phyloP scores from a whole-genome alignment of 2,113 vertebrate genomes.

The Equus quagga region DNA sequence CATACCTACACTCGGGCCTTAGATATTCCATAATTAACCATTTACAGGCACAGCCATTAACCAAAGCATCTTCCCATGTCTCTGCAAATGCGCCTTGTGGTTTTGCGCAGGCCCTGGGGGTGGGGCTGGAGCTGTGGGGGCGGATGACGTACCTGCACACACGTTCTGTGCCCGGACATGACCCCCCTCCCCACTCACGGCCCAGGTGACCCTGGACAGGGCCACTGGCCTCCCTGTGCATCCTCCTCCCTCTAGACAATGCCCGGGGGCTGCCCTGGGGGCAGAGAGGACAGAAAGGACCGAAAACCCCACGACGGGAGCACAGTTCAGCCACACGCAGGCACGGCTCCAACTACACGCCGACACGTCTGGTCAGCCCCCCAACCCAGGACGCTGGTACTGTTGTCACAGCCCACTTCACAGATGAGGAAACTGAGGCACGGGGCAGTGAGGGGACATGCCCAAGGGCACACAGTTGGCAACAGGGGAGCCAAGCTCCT shows the following conservation, averaged over 20 bases:
- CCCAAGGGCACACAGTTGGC: not conserved
- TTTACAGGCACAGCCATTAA: not conserved
- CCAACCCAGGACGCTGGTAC: not conserved
- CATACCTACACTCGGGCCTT: rapidly evolving
- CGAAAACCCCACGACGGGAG: not conserved
- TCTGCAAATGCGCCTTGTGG: not conserved
- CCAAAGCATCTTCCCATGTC: not conserved
- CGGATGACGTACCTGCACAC: not conserved
- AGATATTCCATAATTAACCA: not conserved
- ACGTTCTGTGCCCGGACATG: rapidly evolving
- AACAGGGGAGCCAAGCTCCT: not conserved
- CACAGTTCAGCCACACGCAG: rapidly evolving
- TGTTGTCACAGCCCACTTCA: not conserved
- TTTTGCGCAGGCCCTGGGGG: not conserved
- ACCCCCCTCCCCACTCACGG: rapidly evolving
- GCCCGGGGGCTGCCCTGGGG: not conserved
- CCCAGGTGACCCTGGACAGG: not conserved
- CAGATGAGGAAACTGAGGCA: not conserved
- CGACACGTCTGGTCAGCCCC: not conserved
- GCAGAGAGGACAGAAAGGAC: not conserved
- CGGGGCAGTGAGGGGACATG: not conserved
- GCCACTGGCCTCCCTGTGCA: not conserved
- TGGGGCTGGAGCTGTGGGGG: not conserved
- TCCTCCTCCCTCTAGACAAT: not conserved
- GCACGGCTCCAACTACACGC: no score